These are phyloP conservation scores for Sepioteuthis lessoniana DNA, from an alignment of 2,888 invertebrate species.

Conservation along the genomic window DNA sequence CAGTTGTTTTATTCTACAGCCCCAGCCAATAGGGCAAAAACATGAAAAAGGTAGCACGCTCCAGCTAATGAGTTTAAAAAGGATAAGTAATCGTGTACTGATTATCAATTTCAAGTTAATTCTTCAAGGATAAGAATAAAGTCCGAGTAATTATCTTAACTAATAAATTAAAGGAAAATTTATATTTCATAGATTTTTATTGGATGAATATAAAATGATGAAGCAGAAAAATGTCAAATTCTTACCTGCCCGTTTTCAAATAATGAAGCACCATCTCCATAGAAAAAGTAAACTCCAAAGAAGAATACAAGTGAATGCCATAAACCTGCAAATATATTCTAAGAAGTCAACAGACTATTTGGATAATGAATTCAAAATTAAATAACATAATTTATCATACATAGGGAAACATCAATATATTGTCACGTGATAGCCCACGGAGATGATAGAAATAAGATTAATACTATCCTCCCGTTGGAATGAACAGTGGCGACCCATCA, in stretches of 20 bases:
- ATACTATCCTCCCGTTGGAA: no score
- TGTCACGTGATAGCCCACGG: no score
- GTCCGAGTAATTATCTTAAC: background rate
- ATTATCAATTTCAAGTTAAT: no score
- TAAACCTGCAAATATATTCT: conserved; percentile 71
- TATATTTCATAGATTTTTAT: background rate
- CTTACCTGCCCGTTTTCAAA: conserved; percentile 66
- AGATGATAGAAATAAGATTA: no score
- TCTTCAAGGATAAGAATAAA: background rate
- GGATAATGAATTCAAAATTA: background rate
- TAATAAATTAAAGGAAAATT: no score
- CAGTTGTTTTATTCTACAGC: no score
- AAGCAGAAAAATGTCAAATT: background rate
- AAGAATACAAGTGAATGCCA: conserved; percentile 74
- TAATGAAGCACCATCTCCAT: conserved; percentile 60
- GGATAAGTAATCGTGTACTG: no score
- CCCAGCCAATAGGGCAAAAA: no score
- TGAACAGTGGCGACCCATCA: no score
- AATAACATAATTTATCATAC: background rate
- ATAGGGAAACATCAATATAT: no score
- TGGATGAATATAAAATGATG: background rate
- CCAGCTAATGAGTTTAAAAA: no score
- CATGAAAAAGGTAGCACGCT: no score
- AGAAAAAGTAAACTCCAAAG: conserved; percentile 70
- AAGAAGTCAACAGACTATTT: background rate